Evolutionary conservation across 2,888 invertebrate genomes (phyloP), one percentile per base, ranked within the genome.

Genomic region (Cephalotes varians): DNA sequence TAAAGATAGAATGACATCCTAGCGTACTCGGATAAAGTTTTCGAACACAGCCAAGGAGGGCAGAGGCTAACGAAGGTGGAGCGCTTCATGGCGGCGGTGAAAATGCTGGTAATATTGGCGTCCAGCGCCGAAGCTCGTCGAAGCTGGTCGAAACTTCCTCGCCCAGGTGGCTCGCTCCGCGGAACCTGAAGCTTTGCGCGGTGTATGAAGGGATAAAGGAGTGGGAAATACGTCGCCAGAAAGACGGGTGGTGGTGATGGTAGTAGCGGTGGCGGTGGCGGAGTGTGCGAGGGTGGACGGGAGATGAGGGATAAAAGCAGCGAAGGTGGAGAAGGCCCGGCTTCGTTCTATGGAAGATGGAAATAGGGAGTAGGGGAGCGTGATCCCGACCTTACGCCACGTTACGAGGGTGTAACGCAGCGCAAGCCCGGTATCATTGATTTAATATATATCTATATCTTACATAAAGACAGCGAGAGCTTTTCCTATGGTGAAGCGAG

Each of bases 381-480:
- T 28, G 85, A 94, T 94, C 3, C 94, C 94, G 5, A 94, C 93
- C 31, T 95, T 93, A 18, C 93, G 90, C 76, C 88, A 89, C 91
- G 91, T 81, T 87, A 90, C 90, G 91, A 89, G 87, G 84, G 86
- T 86, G 82, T 87, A 87, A 86, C 87, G 89, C 85, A 88, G 94
- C 94, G 94, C 94, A 94, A 92, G 92, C 93, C 85, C 94, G 90
- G 91, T 91, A 94, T 94, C 94, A 94, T 94, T 94, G 94, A 94
- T 94, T 94, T 93, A 93, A 92, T 92, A 88, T 90, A 88, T 86
- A 84, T 86, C 82, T 86, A 84, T 81, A 84, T 81, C 83, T 88
- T 86, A 83, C 86, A 69, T 81, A 86, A 85, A 88, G 83, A 76
- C 71, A 72, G 83, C 62, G 37, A 67, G 44, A 81, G 69, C 80